Evolutionary conservation across 2,113 vertebrate genomes (phyloP).

Genomic region (Etia nguti): DNA sequence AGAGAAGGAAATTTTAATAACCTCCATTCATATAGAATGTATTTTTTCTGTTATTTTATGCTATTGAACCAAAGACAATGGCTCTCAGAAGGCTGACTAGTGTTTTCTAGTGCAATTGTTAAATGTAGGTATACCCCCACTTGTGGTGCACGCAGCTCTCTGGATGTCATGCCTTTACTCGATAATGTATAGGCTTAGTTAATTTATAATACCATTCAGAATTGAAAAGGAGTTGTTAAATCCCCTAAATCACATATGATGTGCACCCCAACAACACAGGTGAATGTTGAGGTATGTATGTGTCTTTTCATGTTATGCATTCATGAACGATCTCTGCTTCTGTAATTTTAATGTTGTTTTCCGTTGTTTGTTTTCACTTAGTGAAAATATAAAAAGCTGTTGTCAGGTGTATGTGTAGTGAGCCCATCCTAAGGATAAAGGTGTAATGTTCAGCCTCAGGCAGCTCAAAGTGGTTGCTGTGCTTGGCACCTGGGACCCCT

Average conservation of each 20-base stretch:
- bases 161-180: neutral
- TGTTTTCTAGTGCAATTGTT: neutral
- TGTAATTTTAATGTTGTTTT: neutral
- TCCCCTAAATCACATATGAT: neutral
- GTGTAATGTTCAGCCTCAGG: slow-evolving; percentile 61
- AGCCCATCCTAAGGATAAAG: slow-evolving; percentile 43
- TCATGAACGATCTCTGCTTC: neutral
- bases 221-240: neutral
- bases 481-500: slow-evolving; percentile 61
- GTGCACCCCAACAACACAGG: neutral
- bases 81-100: neutral
- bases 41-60: neutral
- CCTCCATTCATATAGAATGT: neutral
- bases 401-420: slow-evolving; percentile 23
- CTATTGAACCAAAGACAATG: neutral
- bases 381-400: neutral
- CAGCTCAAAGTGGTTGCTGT: slow-evolving; percentile 53
- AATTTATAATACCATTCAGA: neutral
- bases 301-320: neutral
- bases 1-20: neutral
- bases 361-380: neutral
- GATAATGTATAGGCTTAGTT: neutral
- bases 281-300: neutral
- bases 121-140: neutral
- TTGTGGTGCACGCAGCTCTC: neutral